Conservation (phyloP, 2,113 vertebrate genomes). For the Triplophysa dalaica region DNA sequence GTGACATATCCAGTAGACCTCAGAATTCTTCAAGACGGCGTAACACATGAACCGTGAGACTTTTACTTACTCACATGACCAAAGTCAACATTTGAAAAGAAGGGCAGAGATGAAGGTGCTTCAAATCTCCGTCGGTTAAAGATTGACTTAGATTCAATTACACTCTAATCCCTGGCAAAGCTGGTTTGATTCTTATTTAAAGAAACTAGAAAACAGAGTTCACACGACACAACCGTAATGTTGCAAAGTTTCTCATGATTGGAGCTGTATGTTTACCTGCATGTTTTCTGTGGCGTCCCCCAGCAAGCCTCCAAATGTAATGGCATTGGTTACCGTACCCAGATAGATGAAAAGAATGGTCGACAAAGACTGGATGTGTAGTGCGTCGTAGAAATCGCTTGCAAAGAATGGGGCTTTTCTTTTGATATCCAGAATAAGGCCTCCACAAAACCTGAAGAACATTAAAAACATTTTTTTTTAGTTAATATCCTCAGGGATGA, state of each 20-base stretch:
- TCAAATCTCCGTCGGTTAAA: neutral
- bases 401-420: slow-evolving; percentile 91
- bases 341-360: slow-evolving; percentile 96
- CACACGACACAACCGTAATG: neutral
- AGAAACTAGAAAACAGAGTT: neutral
- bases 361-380: slow-evolving; percentile 95
- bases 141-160: neutral
- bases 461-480: neutral
- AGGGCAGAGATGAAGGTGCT: neutral
- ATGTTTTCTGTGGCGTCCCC: slow-evolving; percentile 98
- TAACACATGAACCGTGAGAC: neutral
- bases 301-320: slow-evolving; percentile 95
- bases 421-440: slow-evolving; percentile 92
- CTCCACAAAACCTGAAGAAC: slow-evolving; percentile 87
- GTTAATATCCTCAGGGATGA: neutral
- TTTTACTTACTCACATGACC: slow-evolving; percentile 16
- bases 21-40: neutral
- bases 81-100: neutral
- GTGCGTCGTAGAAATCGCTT: slow-evolving; percentile 92
- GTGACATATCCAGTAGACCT: neutral
- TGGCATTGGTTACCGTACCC: slow-evolving; percentile 97
- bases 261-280: slow-evolving; percentile 80
- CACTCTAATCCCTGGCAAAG: neutral
- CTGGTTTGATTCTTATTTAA: slow-evolving; percentile 1
- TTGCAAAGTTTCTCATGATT: neutral